Evolutionary conservation across 2,888 invertebrate species (phyloP).

Genomic region (Fragum sueziense): DNA sequence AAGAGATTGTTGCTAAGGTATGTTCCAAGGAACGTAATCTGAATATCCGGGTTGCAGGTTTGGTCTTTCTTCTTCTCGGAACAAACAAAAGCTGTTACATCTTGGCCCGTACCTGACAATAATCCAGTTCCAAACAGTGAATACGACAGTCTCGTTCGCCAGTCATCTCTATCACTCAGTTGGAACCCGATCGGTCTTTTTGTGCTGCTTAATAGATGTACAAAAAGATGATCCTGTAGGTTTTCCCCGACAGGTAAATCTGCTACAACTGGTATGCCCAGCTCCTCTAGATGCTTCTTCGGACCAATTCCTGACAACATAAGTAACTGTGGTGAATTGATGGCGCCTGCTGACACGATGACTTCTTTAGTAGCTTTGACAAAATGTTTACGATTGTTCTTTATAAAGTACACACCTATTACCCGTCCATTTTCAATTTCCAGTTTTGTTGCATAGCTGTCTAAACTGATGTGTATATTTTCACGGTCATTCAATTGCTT

Average conservation of each 20-base stretch:
- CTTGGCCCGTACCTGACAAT: conserved; percentile 36
- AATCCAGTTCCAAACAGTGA: conserved; percentile 39
- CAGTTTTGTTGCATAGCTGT: conserved; percentile 67
- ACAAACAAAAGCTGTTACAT: conserved; percentile 43
- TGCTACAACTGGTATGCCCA: conserved; percentile 63
- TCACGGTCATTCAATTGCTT: conserved; percentile 12
- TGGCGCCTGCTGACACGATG: conserved; percentile 79
- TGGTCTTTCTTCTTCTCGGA: conserved; percentile 14
- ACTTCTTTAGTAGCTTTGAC: conserved; percentile 71
- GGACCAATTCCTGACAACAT: conserved; percentile 15
- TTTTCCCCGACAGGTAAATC: conserved; percentile 72
- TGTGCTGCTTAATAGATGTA: conserved; percentile 27
- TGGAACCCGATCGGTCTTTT: conserved; percentile 30
- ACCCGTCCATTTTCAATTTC: conserved; percentile 68
- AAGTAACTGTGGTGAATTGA: conserved; percentile 76
- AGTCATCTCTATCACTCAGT: conserved; percentile 15
- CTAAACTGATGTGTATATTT: conserved; percentile 34
- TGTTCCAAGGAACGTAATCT: conserved; percentile 33
- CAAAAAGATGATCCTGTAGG: conserved; percentile 34
- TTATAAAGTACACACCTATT: conserved; percentile 67
- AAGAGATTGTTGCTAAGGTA: conserved; percentile 23
- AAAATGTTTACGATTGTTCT: conserved; percentile 54
- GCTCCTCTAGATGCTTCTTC: conserved; percentile 70
- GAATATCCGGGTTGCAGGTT: conserved; percentile 45
- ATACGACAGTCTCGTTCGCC: conserved; percentile 29